Evolutionary conservation across 2,797 vertebrate species (phyloP).

Genomic region (Myotis pilosus): DNA sequence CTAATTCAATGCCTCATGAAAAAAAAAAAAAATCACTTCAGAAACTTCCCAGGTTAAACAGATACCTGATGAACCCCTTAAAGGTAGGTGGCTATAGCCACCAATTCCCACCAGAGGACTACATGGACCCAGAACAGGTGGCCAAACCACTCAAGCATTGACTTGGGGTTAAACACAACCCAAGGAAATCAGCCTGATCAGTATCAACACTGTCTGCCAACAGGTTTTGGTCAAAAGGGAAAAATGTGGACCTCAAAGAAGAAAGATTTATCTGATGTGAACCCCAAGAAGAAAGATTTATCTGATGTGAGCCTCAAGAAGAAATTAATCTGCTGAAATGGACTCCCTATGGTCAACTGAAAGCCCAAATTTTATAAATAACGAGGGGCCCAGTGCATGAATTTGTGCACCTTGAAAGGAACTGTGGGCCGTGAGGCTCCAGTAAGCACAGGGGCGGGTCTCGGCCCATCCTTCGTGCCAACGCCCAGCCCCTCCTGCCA

Average conservation of each 20-base stretch:
- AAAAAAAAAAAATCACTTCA: neutral
- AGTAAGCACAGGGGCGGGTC: too few relatives aligned
- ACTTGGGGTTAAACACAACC: neutral
- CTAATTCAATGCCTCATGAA: neutral
- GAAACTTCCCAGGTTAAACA: neutral
- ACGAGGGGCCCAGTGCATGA: too few relatives aligned
- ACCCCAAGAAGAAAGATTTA: too few relatives aligned
- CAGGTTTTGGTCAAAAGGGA: neutral
- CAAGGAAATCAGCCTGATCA: neutral
- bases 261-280: neutral
- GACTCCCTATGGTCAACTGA: neutral
- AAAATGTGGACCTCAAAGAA: neutral
- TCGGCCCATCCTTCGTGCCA: fast-evolving
- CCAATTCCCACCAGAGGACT: neutral
- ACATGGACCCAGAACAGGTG: neutral
- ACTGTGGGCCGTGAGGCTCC: too few relatives aligned
- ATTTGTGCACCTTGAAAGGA: too few relatives aligned
- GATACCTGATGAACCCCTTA: neutral
- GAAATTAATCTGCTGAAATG: neutral
- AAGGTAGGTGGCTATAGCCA: neutral
- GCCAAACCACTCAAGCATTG: neutral
- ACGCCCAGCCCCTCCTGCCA: too few relatives aligned
- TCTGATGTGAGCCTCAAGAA: neutral
- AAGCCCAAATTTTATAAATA: neutral
- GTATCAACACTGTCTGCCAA: neutral